Conservation (phyloP, 2,797 vertebrate genomes). For the Macrochelys suwanniensis region DNA sequence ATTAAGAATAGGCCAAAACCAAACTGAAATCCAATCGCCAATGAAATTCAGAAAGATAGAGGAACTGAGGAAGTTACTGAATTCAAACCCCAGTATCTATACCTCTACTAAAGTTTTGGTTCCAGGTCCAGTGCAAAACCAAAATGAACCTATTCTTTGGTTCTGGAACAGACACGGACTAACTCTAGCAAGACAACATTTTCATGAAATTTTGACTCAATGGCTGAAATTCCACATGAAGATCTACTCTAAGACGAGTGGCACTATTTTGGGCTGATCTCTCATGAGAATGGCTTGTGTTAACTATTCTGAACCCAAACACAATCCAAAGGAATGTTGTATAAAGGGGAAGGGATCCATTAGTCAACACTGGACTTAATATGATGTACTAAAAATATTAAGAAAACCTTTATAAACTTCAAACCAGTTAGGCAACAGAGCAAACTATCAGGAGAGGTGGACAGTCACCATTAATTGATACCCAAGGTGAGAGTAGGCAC, state of each 20-base stretch:
- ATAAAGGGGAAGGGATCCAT: not conserved
- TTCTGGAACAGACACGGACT: not conserved
- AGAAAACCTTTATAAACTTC: not conserved
- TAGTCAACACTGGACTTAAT: not conserved
- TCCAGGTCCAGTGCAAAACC: not conserved
- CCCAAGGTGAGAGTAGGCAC: not conserved
- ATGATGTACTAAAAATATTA: conserved; percentile 35
- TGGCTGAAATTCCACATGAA: not conserved
- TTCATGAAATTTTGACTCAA: not conserved
- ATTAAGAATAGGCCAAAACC: not conserved
- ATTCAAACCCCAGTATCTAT: not conserved
- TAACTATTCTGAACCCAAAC: conserved; percentile 31
- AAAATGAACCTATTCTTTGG: not conserved
- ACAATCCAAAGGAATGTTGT: conserved; percentile 15
- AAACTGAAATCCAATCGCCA: conserved; percentile 26
- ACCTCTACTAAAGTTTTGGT: not conserved
- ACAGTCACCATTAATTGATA: not conserved
- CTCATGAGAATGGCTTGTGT: not conserved
- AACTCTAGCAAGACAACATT: not conserved
- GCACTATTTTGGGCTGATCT: not conserved
- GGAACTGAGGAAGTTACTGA: not conserved
- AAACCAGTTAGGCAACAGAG: conserved; percentile 6
- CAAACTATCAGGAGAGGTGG: not conserved
- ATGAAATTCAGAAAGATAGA: not conserved
- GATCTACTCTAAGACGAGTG: conserved; percentile 26